phyloP scores from a whole-genome alignment of 2,888 invertebrate species.

The Augochlorella aurata region DNA sequence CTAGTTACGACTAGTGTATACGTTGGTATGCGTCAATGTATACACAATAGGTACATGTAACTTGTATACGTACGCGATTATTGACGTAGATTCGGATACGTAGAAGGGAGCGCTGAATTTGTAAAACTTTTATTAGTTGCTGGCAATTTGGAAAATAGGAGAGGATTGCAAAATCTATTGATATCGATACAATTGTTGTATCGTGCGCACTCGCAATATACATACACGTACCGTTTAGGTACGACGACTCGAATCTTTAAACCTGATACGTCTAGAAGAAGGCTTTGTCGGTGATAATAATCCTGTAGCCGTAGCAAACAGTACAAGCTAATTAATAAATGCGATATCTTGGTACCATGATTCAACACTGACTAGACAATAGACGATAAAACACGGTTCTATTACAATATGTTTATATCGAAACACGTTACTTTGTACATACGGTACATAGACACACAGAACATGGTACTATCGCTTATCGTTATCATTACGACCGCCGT shows the following conservation, averaged over 20 bases:
- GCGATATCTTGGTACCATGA: conserved; percentile 10
- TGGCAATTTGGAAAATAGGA: background rate
- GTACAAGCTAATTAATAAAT: conserved; percentile 34
- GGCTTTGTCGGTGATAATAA: conserved; percentile 49
- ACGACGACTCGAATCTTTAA: background rate
- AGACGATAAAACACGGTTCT: background rate
- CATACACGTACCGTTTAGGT: background rate
- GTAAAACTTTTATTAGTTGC: conserved; percentile 1
- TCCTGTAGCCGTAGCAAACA: conserved; percentile 22
- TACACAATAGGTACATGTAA: background rate
- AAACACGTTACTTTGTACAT: background rate
- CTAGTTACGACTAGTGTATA: background rate
- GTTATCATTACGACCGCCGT: background rate
- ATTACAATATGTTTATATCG: background rate
- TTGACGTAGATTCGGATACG: background rate
- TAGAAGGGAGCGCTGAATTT: background rate
- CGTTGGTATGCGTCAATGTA: background rate
- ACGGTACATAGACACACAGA: background rate
- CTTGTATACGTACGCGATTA: background rate
- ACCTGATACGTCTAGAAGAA: conserved; percentile 30
- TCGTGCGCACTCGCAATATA: background rate
- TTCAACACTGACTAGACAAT: background rate
- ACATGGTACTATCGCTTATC: background rate
- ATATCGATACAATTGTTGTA: conserved; percentile 10
- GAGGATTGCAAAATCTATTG: background rate